Conservation (phyloP, 2,888 invertebrate genomes). For the Trachelus stipa region DNA sequence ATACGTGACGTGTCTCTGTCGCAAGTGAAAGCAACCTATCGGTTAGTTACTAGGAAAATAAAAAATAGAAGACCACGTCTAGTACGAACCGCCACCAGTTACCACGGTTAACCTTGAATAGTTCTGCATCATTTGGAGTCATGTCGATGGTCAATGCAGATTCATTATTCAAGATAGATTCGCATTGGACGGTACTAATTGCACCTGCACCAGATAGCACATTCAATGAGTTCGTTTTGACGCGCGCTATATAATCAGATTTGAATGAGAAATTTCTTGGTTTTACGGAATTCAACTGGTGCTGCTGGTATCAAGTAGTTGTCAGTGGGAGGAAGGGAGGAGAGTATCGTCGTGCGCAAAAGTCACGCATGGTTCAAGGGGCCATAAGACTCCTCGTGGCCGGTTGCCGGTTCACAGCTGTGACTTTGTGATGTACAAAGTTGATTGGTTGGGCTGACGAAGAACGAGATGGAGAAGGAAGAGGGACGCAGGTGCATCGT, state of each 20-base stretch:
- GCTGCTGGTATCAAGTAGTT: background rate
- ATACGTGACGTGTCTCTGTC: background rate
- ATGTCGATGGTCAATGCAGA: background rate
- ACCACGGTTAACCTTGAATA: constrained; percentile 21
- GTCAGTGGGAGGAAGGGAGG: background rate
- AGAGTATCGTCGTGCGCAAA: background rate
- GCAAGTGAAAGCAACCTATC: background rate
- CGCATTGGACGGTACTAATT: background rate
- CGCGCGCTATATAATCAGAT: background rate
- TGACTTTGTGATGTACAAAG: constrained; percentile 17
- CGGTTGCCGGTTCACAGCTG: constrained; percentile 18
- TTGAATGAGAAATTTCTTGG: constrained; percentile 3
- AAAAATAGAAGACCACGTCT: constrained; percentile 11
- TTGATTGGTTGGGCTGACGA: constrained; percentile 5
- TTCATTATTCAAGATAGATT: background rate
- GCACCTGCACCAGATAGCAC: background rate
- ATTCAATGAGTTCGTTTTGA: background rate
- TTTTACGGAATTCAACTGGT: background rate
- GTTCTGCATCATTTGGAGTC: constrained; percentile 5
- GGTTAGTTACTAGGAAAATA: background rate
- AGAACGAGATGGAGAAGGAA: constrained; percentile 5
- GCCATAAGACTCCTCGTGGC: background rate
- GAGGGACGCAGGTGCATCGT: constrained; percentile 53
- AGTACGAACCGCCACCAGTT: constrained; percentile 14
- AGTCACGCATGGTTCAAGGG: background rate